phyloP scores from a whole-genome alignment of 2,113 vertebrate genomes.

The Daubentonia madagascariensis region DNA sequence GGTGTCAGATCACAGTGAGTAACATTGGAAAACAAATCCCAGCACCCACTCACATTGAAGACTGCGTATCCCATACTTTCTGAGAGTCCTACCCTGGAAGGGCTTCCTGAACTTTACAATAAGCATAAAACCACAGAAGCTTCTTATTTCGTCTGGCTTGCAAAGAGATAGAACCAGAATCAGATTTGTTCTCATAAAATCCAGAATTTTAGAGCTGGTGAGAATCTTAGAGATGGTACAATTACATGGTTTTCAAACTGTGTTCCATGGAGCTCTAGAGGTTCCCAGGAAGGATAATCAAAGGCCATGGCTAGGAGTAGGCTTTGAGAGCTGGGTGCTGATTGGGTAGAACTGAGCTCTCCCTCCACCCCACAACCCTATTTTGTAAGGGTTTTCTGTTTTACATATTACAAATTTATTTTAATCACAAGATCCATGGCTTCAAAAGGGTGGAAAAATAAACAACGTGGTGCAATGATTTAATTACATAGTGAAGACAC shows the following conservation, averaged over 20 bases:
- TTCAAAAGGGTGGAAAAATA: not conserved
- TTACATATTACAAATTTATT: not conserved
- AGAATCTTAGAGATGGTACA: not conserved
- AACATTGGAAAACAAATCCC: not conserved
- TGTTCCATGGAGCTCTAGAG: rapidly evolving
- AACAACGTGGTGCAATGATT: not conserved
- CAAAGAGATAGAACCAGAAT: not conserved
- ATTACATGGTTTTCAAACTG: not conserved
- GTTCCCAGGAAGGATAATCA: not conserved
- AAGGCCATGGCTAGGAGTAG: rapidly evolving
- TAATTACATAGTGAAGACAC: not conserved
- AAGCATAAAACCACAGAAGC: not conserved
- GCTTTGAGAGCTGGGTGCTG: not conserved
- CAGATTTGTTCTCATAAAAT: not conserved
- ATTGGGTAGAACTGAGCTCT: not conserved
- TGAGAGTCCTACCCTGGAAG: rapidly evolving
- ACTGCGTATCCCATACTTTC: not conserved
- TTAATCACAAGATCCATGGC: not conserved
- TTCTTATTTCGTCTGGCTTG: not conserved
- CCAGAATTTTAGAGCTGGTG: not conserved
- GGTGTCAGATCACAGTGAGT: conserved; percentile 98
- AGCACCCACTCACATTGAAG: not conserved
- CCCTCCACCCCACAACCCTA: rapidly evolving
- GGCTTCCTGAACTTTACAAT: not conserved
- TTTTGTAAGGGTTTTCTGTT: not conserved